Percentiles rank a stretch among this genome's conserved stretches.
These are phyloP conservation scores for Thecophora atra DNA, from an alignment of 2,888 invertebrate species.

Conservation along the genomic window DNA sequence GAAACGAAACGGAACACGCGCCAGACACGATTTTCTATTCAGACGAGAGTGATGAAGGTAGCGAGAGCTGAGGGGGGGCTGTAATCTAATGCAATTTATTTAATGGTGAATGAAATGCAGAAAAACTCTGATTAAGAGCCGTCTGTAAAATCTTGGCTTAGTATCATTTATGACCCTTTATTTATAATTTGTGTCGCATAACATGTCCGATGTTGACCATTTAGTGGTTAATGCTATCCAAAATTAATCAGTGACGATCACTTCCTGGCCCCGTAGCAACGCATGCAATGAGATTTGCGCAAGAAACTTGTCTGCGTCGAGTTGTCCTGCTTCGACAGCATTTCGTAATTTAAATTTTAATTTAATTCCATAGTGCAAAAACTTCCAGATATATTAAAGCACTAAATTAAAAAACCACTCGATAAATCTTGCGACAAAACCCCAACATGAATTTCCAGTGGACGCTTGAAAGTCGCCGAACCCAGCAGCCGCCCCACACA, in stretches of 20 bases:
- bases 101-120: too few species aligned
- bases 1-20: neutral
- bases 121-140: too few species aligned
- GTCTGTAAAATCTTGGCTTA: too few species aligned
- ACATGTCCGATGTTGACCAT: too few species aligned
- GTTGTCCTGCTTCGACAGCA: neutral
- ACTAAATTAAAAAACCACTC: slow-evolving; percentile 6
- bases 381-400: slow-evolving; percentile 8
- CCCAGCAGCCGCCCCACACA: slow-evolving; percentile 5
- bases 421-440: slow-evolving; percentile 20
- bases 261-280: neutral
- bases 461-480: neutral
- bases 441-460: slow-evolving; percentile 17
- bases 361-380: slow-evolving; percentile 16
- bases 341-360: slow-evolving; percentile 8
- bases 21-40: neutral
- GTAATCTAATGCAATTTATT: neutral
- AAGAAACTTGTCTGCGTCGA: neutral
- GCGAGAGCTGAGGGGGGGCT: neutral
- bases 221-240: too few species aligned
- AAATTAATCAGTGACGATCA: neutral
- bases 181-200: too few species aligned
- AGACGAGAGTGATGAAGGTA: neutral
- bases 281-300: neutral
- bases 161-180: too few species aligned